These are phyloP conservation scores for Drosophila saltans DNA, from an alignment of 1,140 invertebrate species.

Conservation along the genomic window DNA sequence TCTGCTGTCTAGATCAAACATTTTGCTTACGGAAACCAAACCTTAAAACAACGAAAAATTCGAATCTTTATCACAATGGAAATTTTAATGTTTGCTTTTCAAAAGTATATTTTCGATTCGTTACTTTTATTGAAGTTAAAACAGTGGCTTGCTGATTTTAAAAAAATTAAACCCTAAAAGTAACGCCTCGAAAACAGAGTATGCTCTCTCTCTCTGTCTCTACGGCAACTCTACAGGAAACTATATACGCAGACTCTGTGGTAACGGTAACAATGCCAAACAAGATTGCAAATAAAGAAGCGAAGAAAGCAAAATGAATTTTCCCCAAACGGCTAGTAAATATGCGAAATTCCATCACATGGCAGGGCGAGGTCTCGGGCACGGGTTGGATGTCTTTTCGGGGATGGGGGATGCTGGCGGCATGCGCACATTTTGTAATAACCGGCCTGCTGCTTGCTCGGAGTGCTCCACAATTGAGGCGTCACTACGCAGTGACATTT, in stretches of 20 bases:
- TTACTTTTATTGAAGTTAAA: too few relatives aligned
- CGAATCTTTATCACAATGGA: too few relatives aligned
- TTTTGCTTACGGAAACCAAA: too few relatives aligned
- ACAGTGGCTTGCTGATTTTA: background rate
- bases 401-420: background rate
- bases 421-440: constrained; percentile 11
- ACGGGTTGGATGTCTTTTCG: background rate
- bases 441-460: background rate
- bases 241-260: background rate
- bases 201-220: too few relatives aligned
- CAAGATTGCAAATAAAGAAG: background rate
- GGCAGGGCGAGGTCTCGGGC: background rate
- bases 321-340: background rate
- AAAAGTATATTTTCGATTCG: too few relatives aligned
- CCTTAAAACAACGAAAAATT: too few relatives aligned
- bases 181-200: background rate
- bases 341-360: constrained; percentile 12
- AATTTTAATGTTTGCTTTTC: too few relatives aligned
- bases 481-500: constrained; percentile 42
- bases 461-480: constrained; percentile 32
- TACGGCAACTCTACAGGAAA: background rate
- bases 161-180: background rate
- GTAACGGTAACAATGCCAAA: background rate
- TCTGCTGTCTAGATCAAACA: too few relatives aligned
- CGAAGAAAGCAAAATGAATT: background rate